A percentile compares a stretch with the other conserved stretches of the same genome.
phyloP scores from a whole-genome alignment of 2,797 vertebrate genomes.

The Pseudocheirus occidentalis region DNA sequence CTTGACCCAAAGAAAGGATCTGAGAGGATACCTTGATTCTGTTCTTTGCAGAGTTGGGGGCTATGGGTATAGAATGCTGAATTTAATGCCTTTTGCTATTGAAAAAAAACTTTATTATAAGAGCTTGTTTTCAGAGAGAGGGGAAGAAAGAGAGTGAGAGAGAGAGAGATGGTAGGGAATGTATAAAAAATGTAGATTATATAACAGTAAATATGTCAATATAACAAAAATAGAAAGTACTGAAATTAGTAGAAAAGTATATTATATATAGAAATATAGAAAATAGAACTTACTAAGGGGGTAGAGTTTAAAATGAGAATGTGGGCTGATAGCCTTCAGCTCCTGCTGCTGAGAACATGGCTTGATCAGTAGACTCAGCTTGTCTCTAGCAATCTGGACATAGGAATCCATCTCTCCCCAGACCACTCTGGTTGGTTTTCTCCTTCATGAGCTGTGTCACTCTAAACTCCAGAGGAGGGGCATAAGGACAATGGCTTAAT shows the following conservation, averaged over 20 bases:
- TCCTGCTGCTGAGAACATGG: neutral
- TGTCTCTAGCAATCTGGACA: neutral
- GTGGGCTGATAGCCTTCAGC: rapidly evolving
- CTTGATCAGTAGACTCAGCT: neutral
- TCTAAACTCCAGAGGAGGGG: too few species aligned
- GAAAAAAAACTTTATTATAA: neutral
- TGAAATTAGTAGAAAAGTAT: too few species aligned
- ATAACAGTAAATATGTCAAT: neutral
- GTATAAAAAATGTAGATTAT: too few species aligned
- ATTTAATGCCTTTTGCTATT: neutral
- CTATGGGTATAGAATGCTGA: neutral
- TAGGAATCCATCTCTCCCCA: too few species aligned
- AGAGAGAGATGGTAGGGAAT: neutral
- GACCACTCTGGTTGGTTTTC: too few species aligned
- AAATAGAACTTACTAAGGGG: neutral
- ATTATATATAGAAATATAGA: too few species aligned
- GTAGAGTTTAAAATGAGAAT: neutral
- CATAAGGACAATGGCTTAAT: too few species aligned
- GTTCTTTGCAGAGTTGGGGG: neutral
- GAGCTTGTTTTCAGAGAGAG: neutral
- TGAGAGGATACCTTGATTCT: too few species aligned
- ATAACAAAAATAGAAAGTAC: neutral
- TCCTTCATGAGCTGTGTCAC: too few species aligned
- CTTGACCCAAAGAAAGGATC: too few species aligned
- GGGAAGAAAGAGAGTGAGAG: too few species aligned